phyloP scores from a whole-genome alignment of 2,797 vertebrate genomes.

The Aldrovandia affinis region DNA sequence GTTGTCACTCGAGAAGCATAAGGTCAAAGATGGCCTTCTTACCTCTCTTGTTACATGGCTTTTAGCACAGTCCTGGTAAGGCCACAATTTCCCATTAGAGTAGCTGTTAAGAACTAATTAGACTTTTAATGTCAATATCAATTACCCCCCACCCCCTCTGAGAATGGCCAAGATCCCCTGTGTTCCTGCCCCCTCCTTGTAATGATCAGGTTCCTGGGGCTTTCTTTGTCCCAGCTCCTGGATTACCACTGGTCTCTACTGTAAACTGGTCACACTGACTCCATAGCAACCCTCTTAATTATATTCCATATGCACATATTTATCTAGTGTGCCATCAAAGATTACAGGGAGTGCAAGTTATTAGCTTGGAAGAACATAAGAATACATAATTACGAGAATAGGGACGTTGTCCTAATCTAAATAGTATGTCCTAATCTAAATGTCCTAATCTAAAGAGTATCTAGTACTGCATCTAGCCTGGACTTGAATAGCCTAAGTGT shows the following conservation, averaged over 20 bases:
- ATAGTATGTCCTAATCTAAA: too few species aligned
- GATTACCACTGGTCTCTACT: background rate
- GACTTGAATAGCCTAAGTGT: too few species aligned
- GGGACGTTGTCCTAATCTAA: too few species aligned
- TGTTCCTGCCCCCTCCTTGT: constrained; percentile 3
- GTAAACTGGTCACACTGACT: background rate
- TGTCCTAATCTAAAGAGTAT: too few species aligned
- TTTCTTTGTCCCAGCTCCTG: background rate
- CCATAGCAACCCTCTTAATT: constrained; percentile 17
- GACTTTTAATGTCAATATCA: constrained; percentile 54
- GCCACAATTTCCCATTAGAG: constrained; percentile 1
- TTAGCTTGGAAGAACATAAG: too few species aligned
- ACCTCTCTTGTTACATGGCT: constrained; percentile 39
- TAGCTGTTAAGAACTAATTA: constrained; percentile 55
- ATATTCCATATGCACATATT: constrained; percentile 5
- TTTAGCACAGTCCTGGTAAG: constrained; percentile 35
- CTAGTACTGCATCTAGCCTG: too few species aligned
- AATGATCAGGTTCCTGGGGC: background rate
- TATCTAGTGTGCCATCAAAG: constrained; percentile 20
- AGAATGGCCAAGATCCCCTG: constrained; percentile 47
- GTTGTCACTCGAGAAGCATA: constrained; percentile 42
- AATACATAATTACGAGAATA: too few species aligned
- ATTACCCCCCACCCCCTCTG: constrained; percentile 12
- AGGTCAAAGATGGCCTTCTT: constrained; percentile 44
- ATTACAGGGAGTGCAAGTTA: constrained; percentile 18